Evolutionary conservation across 2,113 vertebrate genomes (phyloP).

Genomic region (Callipepla squamata): DNA sequence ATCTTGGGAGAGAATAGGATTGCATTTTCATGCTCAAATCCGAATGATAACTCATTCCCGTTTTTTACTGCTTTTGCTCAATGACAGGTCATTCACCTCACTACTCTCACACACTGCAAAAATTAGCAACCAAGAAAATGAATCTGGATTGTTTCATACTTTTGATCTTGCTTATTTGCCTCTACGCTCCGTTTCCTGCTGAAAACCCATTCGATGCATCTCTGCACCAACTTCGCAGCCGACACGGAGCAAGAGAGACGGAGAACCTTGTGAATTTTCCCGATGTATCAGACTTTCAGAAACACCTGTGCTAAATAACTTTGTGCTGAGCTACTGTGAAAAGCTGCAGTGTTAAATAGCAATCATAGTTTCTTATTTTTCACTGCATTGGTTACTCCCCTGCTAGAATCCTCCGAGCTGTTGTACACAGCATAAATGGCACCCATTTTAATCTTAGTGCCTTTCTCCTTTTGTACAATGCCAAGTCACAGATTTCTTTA

Average conservation of each 20-base stretch:
- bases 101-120: constrained; percentile 43
- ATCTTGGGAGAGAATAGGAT: neutral
- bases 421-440: neutral
- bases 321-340: constrained; percentile 67
- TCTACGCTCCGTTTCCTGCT: neutral
- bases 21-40: constrained; percentile 53
- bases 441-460: neutral
- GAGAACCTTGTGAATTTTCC: constrained; percentile 71
- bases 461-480: neutral
- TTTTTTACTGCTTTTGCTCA: constrained; percentile 41
- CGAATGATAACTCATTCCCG: constrained; percentile 22
- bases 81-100: constrained; percentile 63
- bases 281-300: constrained; percentile 71
- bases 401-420: constrained; percentile 37
- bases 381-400: constrained; percentile 51
- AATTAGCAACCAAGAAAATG: constrained; percentile 59
- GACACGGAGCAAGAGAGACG: constrained; percentile 39
- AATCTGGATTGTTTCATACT: constrained; percentile 41
- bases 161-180: constrained; percentile 45
- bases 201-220: neutral
- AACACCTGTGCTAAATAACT: constrained; percentile 70
- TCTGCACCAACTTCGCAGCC: constrained; percentile 49
- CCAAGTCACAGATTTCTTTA: neutral
- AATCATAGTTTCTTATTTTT: constrained; percentile 52
- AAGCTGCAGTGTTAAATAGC: constrained; percentile 65